Base-by-base conservation (phyloP, 1,140 invertebrate species). In the Ridgeia piscesae region DNA sequence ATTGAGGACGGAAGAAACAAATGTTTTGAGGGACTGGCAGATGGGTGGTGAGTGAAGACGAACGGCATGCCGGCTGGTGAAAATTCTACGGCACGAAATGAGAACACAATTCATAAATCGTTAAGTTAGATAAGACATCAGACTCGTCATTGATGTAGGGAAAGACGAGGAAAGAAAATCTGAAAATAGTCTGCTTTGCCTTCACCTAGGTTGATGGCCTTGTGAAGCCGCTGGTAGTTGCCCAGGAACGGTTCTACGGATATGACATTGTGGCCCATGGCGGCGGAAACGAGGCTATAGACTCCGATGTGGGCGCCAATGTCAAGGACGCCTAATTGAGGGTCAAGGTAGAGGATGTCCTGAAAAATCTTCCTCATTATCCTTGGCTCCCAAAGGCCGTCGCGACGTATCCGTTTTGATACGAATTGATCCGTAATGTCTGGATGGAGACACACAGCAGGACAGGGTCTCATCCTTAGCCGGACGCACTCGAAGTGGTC, bases 271-370 rank as follows among this genome's bases (percentile, higher is more conserved):
- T 93, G 93, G 27, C 94, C 93, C 91, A 93, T 92, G 31, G 91
- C 92, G 34, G 93, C 94, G 27, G 93, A 93, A 21, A 93, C 58
- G 27, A 94, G 91, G 48, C 88, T 93, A 92, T 93, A 94, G 33
- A 93, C 90, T 17, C 94, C 94, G 88, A 94, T 93, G 90, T 94
- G 93, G 21, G 94, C 92, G 33, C 94, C 94, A 42, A 94, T 91
- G 90, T 94, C 94, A 89, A 93, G 92, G 21, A 94, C 89, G 21
- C 91, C 93, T 14, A 93, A 48, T 34, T 90, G 48, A 27, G 93
- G 77, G 50, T 94, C 88, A 88, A 48, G 6, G 34, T 14, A 11
- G 34, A 91, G 91, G n/a, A 91, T 50, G 33, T 91, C 17, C 33
- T 91, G 91, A 27, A 90, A 90, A 14, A 27, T 27, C 31, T 33